These are phyloP conservation scores for Bombylius major DNA, from an alignment of 2,888 invertebrate species.

Conservation along the genomic window DNA sequence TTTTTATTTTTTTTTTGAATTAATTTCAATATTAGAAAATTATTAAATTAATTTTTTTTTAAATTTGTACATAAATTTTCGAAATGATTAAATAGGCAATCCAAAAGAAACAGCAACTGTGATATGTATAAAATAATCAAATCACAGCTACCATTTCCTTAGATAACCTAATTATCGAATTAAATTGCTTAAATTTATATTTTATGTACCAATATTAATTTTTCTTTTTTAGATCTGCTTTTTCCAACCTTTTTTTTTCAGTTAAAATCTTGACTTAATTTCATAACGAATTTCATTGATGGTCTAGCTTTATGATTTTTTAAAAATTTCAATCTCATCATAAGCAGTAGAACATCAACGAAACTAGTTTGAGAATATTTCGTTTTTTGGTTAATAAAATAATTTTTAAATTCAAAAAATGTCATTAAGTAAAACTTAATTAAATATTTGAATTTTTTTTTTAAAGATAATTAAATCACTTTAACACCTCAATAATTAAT, in stretches of 20 bases:
- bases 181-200: neutral
- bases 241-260: neutral
- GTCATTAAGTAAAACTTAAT: too few relatives aligned
- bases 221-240: neutral
- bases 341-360: constrained; percentile 34
- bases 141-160: constrained; percentile 39
- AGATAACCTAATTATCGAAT: constrained; percentile 24
- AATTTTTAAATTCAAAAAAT: too few relatives aligned
- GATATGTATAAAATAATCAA: constrained; percentile 27
- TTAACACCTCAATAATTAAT: too few relatives aligned
- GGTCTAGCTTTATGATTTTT: constrained; percentile 38
- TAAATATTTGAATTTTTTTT: too few relatives aligned
- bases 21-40: neutral
- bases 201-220: neutral
- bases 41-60: neutral
- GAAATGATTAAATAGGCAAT: constrained; percentile 36
- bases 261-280: neutral
- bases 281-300: constrained; percentile 27
- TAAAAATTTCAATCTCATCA: constrained; percentile 20
- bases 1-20: too few relatives aligned
- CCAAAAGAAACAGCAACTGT: constrained; percentile 39
- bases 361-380: constrained; percentile 19
- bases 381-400: too few relatives aligned
- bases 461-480: too few relatives aligned
- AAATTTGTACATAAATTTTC: neutral